Base-by-base conservation (phyloP, 2,888 invertebrate species). In the Microctonus hyperodae region DNA sequence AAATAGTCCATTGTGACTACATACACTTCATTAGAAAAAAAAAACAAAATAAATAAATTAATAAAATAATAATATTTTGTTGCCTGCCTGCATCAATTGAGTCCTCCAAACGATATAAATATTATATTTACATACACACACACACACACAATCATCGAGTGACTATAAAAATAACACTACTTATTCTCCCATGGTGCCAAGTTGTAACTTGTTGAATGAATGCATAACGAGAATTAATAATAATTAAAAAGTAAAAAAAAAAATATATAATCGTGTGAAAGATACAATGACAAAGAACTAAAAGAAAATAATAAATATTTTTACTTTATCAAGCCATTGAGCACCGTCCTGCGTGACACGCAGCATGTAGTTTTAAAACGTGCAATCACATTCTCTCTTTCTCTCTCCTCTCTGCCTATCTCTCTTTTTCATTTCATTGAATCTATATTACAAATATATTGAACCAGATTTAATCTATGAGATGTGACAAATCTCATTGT, bases 341-440 rank as follows among this genome's bases (percentile, higher is more conserved):
- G 70, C 73, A 72, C 70, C 67, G 70, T 72, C 67, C 70, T 69
- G 73, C 73, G 72, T 73, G 20, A 68, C 70, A 73, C 72, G 70
- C 73, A 67, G 70, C 68, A 68, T 44, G 44, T 61, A 59, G 48
- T 62, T 50, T 61, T 40, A 58, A 44, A 62, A 62, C 62, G 25
- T 53, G 35, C 22, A 35, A 59, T 40, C 23, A 61, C 51, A 35
- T 20, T 62, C 37, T 33, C 33, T 44, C 35, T 53, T 2, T 51
- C 53, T 59, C 48, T 48, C 33, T 64, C 51, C 51, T 65, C 50
- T 31, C n/a, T 37, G 3, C 11, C 16, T 22, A 22, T 63, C n/a
- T 53, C 23, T 63, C 23, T 51, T 10, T 51, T 31, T 57, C 33
- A 25, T n/a, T n/a, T 22, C 25, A 53, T 11, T 37, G 16, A 7